Evolutionary conservation across 2,113 vertebrate genomes (phyloP).

Genomic region (Rafetus swinhoei): DNA sequence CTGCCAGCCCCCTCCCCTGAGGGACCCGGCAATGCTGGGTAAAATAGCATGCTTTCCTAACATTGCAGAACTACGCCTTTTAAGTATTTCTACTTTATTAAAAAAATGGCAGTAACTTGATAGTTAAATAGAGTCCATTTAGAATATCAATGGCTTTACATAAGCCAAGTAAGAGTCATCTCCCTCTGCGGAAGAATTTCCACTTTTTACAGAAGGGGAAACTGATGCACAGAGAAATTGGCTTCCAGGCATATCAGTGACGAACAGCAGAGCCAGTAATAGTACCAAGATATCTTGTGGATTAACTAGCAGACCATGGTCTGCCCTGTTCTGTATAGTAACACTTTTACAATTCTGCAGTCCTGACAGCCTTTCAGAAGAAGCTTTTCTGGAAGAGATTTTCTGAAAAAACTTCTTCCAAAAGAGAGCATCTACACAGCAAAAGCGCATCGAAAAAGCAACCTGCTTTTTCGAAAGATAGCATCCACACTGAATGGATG

Average conservation of each 20-base stretch:
- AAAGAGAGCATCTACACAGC: too few relatives aligned
- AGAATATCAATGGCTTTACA: fast-evolving
- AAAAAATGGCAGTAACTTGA: background rate
- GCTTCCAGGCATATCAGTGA: background rate
- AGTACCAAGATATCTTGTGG: background rate
- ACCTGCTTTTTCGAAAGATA: too few relatives aligned
- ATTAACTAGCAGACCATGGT: background rate
- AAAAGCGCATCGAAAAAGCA: too few relatives aligned
- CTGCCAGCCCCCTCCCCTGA: too few relatives aligned
- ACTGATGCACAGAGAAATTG: background rate
- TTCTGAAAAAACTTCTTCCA: too few relatives aligned
- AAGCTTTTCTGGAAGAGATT: too few relatives aligned
- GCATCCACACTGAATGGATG: too few relatives aligned
- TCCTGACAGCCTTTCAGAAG: too few relatives aligned
- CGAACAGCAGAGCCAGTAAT: background rate
- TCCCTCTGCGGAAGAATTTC: fast-evolving
- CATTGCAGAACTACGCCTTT: background rate
- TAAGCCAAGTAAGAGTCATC: fast-evolving
- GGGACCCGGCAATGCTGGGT: background rate
- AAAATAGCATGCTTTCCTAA: background rate
- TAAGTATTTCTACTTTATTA: background rate
- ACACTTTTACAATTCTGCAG: background rate
- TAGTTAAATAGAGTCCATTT: background rate
- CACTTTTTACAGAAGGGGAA: fast-evolving
- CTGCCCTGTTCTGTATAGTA: background rate